These are phyloP conservation scores for Gadus chalcogrammus DNA, from an alignment of 2,113 vertebrate genomes.

Conservation along the genomic window DNA sequence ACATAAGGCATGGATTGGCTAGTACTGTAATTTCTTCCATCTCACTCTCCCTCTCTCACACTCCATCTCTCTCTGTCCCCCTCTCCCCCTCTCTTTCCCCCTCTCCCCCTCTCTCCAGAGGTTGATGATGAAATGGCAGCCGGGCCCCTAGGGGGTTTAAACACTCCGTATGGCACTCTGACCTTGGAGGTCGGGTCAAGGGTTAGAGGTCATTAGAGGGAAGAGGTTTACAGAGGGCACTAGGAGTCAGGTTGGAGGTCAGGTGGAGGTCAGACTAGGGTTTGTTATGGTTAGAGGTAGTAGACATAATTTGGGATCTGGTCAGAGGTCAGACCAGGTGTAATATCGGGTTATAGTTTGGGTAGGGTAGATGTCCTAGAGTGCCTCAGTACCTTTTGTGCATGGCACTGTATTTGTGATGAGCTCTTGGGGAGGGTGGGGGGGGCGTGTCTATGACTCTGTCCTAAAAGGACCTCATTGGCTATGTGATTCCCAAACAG, in stretches of 20 bases:
- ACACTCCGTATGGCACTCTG: conserved; percentile 64
- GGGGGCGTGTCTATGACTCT: conserved; percentile 38
- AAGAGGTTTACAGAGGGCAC: background rate
- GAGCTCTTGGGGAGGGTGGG: no score
- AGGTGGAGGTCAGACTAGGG: background rate
- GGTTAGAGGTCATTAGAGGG: background rate
- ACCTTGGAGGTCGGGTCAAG: background rate
- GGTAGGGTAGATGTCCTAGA: background rate
- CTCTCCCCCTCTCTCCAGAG: background rate
- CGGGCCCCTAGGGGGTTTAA: conserved; percentile 31
- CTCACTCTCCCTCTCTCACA: background rate
- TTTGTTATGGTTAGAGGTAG: no score
- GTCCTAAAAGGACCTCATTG: conserved; percentile 13
- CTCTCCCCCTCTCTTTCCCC: background rate
- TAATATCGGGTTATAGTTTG: no score
- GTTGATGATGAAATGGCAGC: conserved; percentile 33
- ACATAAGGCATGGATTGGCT: conserved; percentile 66
- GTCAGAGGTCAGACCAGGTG: background rate
- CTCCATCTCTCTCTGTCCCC: background rate
- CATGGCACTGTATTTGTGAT: background rate
- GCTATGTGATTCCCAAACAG: background rate
- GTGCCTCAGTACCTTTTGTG: background rate
- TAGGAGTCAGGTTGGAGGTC: conserved; percentile 10
- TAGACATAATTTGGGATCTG: background rate
- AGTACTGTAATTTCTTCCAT: conserved; percentile 25